Evolutionary conservation across 1,140 invertebrate genomes (phyloP).

Genomic region (Drosophila kohkoa): DNA sequence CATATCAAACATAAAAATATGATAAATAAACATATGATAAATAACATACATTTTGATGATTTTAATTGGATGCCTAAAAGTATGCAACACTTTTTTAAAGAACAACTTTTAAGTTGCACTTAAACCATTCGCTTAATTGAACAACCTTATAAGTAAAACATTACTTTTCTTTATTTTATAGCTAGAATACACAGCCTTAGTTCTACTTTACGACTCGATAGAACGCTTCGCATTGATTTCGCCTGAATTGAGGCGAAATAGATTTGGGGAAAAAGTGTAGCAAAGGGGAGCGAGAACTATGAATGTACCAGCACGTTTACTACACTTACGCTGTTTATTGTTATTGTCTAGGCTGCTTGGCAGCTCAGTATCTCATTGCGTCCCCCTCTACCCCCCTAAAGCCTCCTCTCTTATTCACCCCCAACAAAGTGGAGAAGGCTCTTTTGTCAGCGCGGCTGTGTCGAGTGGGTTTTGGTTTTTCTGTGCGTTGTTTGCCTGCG

Average conservation of each 20-base stretch:
- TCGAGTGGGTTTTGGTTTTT: slow-evolving; percentile 12
- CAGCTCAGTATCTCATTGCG: slow-evolving; percentile 22
- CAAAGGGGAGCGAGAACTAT: slow-evolving; percentile 5
- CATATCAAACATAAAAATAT: too few relatives aligned
- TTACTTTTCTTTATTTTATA: too few relatives aligned
- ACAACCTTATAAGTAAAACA: too few relatives aligned
- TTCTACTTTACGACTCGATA: neutral
- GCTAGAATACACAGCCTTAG: too few relatives aligned
- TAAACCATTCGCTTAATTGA: neutral
- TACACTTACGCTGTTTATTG: slow-evolving; percentile 57
- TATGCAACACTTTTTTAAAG: slow-evolving; percentile 15
- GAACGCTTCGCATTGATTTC: neutral
- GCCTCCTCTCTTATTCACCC: neutral
- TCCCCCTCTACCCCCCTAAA: neutral
- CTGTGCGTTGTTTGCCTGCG: slow-evolving; percentile 25
- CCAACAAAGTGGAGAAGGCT: neutral
- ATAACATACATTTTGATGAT: too few relatives aligned
- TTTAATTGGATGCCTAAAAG: slow-evolving; percentile 11
- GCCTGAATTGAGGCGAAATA: slow-evolving; percentile 33
- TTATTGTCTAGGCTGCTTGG: slow-evolving; percentile 45
- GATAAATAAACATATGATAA: too few relatives aligned
- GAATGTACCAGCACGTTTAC: slow-evolving; percentile 1
- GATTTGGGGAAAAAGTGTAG: slow-evolving; percentile 44
- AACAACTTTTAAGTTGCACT: neutral
- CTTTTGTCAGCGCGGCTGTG: slow-evolving; percentile 59